Conservation (phyloP, 2,888 invertebrate genomes). For the Pseudolycoriella hygida region DNA sequence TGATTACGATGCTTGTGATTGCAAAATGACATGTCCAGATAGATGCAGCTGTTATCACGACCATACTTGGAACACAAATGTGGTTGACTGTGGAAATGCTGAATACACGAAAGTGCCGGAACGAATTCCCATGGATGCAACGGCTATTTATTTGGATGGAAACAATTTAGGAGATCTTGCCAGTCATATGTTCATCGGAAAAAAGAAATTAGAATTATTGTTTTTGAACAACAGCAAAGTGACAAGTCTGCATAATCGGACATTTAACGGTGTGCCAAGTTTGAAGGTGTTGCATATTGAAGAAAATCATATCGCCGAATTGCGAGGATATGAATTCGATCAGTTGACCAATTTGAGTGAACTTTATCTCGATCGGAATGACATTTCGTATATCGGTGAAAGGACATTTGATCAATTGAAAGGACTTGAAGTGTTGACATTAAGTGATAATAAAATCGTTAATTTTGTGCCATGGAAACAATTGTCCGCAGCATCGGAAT, state of each 20-base stretch:
- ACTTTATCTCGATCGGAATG: constrained; percentile 59
- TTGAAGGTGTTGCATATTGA: constrained; percentile 59
- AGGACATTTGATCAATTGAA: constrained; percentile 58
- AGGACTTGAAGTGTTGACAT: constrained; percentile 49
- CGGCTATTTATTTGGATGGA: constrained; percentile 71
- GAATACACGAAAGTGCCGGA: constrained; percentile 57
- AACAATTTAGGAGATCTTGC: constrained; percentile 61
- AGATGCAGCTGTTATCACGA: constrained; percentile 78
- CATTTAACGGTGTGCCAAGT: constrained; percentile 62
- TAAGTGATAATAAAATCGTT: constrained; percentile 62
- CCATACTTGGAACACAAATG: constrained; percentile 68
- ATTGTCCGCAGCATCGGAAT: constrained; percentile 37
- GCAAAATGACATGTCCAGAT: constrained; percentile 77
- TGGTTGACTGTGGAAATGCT: constrained; percentile 64
- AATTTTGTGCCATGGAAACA: constrained; percentile 57
- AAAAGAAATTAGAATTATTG: constrained; percentile 60
- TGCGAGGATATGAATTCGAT: constrained; percentile 64
- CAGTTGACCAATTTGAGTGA: constrained; percentile 54
- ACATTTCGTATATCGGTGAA: constrained; percentile 53
- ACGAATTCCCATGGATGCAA: constrained; percentile 76
- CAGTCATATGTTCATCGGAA: constrained; percentile 74
- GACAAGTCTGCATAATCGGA: constrained; percentile 57
- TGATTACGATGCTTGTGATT: constrained; percentile 80
- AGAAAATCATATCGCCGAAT: constrained; percentile 49
- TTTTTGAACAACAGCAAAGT: constrained; percentile 66